These are phyloP conservation scores for Drosophila micromelanica DNA, from an alignment of 1,140 invertebrate species.

Conservation along the genomic window DNA sequence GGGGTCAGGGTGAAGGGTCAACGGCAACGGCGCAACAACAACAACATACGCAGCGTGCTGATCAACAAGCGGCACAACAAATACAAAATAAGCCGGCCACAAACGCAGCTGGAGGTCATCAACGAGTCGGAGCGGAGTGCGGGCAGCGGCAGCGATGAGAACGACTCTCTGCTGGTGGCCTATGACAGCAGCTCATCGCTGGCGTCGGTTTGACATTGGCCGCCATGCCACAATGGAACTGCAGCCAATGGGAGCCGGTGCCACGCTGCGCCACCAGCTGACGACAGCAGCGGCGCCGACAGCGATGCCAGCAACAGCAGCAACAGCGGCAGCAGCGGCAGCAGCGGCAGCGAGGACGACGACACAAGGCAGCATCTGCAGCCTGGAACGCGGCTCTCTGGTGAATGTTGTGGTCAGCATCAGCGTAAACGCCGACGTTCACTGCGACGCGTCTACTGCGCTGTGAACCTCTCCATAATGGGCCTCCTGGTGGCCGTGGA, in stretches of 20 bases:
- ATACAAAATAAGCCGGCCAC: constrained; percentile 78
- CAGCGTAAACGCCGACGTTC: constrained; percentile 83
- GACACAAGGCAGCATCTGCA: constrained; percentile 55
- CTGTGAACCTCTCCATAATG: constrained; percentile 79
- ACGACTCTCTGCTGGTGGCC: constrained; percentile 84
- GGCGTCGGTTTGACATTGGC: constrained; percentile 84
- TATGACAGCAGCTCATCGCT: constrained; percentile 84
- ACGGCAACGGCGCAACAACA: constrained; percentile 54
- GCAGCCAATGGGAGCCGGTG: constrained; percentile 53
- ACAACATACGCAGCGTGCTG: constrained; percentile 80
- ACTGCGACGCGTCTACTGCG: constrained; percentile 84
- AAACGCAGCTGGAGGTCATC: constrained; percentile 81
- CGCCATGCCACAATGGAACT: constrained; percentile 78
- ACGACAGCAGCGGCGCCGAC: constrained; percentile 17
- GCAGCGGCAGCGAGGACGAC: constrained; percentile 21
- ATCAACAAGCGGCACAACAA: constrained; percentile 82
- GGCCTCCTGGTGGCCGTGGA: constrained; percentile 73
- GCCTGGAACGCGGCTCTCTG: constrained; percentile 35
- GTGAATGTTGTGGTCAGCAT: constrained; percentile 74
- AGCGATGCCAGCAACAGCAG: constrained; percentile 24
- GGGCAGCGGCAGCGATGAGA: constrained; percentile 83
- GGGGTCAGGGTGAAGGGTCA: constrained; percentile 56
- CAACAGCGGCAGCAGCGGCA: constrained; percentile 14
- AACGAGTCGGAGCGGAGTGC: constrained; percentile 81
- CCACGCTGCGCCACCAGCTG: constrained; percentile 21